Conservation (phyloP, 2,797 vertebrate genomes). For the Antennarius maculatus region DNA sequence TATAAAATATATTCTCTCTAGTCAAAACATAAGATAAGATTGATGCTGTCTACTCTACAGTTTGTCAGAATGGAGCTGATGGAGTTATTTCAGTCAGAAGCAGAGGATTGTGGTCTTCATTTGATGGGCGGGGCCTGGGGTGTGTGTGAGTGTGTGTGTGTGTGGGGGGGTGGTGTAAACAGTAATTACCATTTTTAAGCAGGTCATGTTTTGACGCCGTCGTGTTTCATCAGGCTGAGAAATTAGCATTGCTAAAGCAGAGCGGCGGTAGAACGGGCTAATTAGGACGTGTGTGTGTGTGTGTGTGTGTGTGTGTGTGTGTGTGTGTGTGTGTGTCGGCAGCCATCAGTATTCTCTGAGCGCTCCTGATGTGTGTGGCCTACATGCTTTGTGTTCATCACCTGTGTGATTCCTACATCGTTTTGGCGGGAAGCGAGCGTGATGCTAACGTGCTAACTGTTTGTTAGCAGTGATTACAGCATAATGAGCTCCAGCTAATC, state of each 20-base stretch:
- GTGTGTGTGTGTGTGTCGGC: constrained; percentile 1
- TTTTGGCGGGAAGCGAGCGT: constrained; percentile 11
- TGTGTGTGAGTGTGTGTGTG: too few species aligned
- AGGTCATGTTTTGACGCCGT: constrained; percentile 66
- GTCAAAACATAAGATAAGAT: too few species aligned
- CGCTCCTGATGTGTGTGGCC: constrained; percentile 33
- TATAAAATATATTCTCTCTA: too few species aligned
- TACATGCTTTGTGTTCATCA: constrained; percentile 44
- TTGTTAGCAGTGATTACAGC: constrained; percentile 44
- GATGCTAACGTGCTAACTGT: constrained; percentile 19
- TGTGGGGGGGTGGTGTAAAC: constrained; percentile 53
- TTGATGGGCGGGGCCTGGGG: too few species aligned
- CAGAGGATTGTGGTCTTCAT: too few species aligned
- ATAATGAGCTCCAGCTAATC: constrained; percentile 50
- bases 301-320: constrained; percentile 14
- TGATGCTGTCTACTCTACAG: too few species aligned
- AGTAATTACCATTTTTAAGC: constrained; percentile 72
- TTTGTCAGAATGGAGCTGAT: too few species aligned
- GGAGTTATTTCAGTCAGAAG: too few species aligned
- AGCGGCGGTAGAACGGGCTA: constrained; percentile 60
- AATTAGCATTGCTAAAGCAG: constrained; percentile 71
- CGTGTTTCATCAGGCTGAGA: constrained; percentile 65
- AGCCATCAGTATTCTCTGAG: constrained; percentile 29
- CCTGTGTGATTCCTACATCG: constrained; percentile 42
- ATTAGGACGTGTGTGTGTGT: constrained; percentile 54